Percentiles rank a stretch among this genome's conserved stretches.
Evolutionary conservation across 1,140 invertebrate genomes (phyloP).

Genomic region (Brachionus calyciflorus): DNA sequence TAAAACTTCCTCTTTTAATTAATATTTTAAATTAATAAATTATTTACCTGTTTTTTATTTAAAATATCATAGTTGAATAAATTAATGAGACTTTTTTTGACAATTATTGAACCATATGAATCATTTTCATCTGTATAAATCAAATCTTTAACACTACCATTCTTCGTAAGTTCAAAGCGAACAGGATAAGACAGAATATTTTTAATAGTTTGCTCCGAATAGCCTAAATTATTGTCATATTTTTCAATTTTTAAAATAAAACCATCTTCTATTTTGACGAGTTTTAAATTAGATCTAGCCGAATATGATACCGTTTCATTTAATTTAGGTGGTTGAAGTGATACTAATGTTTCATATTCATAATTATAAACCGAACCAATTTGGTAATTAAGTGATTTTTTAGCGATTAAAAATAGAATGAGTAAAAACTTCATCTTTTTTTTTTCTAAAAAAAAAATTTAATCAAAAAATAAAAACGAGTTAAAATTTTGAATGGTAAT

Average conservation of each 20-base stretch:
- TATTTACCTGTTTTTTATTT: no score
- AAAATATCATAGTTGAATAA: neutral
- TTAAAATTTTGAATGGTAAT: no score
- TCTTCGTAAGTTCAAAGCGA: neutral
- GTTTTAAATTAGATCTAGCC: neutral
- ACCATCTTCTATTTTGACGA: neutral
- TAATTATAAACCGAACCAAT: neutral
- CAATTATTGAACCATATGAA: neutral
- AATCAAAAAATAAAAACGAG: no score
- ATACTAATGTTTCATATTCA: neutral
- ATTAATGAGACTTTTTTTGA: neutral
- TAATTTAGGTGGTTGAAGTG: neutral
- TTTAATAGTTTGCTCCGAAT: neutral
- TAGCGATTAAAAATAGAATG: no score
- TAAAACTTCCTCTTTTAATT: no score
- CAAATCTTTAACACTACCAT: neutral
- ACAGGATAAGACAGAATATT: neutral
- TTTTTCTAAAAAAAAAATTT: no score
- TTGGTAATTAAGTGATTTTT: neutral
- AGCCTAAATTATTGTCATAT: neutral
- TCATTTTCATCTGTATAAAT: neutral
- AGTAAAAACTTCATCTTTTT: no score
- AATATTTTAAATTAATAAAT: no score
- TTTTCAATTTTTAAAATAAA: neutral
- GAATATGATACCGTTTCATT: neutral